A percentile compares a stretch with the other conserved stretches of the same genome.
phyloP scores from a whole-genome alignment of 1,140 invertebrate species.

The Ceratina australensis region DNA sequence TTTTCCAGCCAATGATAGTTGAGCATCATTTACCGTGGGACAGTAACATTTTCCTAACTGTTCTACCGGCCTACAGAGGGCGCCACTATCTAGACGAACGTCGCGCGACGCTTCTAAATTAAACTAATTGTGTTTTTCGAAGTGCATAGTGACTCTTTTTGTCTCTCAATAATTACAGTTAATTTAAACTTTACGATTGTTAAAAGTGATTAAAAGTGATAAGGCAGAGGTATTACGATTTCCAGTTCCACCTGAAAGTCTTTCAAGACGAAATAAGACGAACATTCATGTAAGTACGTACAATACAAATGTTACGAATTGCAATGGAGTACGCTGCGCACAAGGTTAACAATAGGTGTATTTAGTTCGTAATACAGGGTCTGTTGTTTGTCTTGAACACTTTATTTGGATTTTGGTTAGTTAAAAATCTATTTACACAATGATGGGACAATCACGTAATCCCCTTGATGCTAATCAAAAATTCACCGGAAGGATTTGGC shows the following conservation, averaged over 20 bases:
- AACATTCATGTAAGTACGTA: neutral
- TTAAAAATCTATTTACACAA: neutral
- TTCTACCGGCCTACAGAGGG: neutral
- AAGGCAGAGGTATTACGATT: neutral
- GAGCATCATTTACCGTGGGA: neutral
- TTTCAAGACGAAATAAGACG: too few species aligned
- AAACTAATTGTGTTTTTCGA: neutral
- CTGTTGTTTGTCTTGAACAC: neutral
- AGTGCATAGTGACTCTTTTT: neutral
- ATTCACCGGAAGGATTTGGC: conserved; percentile 28
- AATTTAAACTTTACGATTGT: neutral
- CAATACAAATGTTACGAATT: neutral
- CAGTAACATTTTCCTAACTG: neutral
- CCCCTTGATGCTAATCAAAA: conserved; percentile 8
- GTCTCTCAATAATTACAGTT: neutral
- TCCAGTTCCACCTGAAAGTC: neutral
- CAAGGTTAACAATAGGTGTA: neutral
- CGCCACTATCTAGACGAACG: neutral
- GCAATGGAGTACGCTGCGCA: neutral
- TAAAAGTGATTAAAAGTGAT: neutral
- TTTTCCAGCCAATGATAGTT: conserved; percentile 2
- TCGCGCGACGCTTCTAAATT: neutral
- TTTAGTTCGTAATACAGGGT: neutral
- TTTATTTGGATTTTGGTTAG: neutral
- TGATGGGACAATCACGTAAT: neutral